Percentiles rank a stretch among this genome's conserved stretches.
phyloP scores from a whole-genome alignment of 2,113 vertebrate genomes.

The Phocoena sinus region DNA sequence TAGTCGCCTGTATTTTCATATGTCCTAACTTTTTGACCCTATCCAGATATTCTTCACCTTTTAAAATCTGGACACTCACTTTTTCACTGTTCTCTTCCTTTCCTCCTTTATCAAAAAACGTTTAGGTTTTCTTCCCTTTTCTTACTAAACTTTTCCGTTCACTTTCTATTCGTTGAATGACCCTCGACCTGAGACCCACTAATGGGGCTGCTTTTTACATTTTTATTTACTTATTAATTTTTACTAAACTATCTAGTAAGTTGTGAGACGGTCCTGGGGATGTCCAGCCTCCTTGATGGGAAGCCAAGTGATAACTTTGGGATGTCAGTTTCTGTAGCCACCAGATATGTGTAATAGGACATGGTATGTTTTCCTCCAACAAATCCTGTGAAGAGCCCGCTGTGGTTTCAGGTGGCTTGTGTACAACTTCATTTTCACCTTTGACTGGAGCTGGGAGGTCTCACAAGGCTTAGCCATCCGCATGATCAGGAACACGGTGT shows the following conservation, averaged over 20 bases:
- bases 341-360: not conserved
- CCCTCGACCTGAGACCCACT: not conserved
- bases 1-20: not conserved
- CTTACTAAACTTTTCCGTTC: not conserved
- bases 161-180: not conserved
- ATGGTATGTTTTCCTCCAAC: not conserved
- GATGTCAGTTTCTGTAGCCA: not conserved
- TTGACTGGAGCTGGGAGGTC: not conserved
- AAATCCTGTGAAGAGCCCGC: not conserved
- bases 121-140: not conserved
- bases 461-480: not conserved
- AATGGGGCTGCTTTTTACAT: not conserved
- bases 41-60: not conserved
- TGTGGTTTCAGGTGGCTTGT: not conserved
- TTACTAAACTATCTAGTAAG: not conserved
- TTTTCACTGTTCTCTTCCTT: not conserved
- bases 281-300: slow-evolving; percentile 6
- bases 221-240: not conserved
- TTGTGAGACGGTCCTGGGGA: not conserved
- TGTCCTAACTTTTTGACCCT: not conserved
- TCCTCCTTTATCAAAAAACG: not conserved
- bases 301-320: not conserved
- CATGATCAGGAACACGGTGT: slow-evolving; percentile 38
- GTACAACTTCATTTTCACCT: not conserved
- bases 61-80: not conserved